Conservation (phyloP, 1,140 invertebrate genomes). For the Acromyrmex heyeri region DNA sequence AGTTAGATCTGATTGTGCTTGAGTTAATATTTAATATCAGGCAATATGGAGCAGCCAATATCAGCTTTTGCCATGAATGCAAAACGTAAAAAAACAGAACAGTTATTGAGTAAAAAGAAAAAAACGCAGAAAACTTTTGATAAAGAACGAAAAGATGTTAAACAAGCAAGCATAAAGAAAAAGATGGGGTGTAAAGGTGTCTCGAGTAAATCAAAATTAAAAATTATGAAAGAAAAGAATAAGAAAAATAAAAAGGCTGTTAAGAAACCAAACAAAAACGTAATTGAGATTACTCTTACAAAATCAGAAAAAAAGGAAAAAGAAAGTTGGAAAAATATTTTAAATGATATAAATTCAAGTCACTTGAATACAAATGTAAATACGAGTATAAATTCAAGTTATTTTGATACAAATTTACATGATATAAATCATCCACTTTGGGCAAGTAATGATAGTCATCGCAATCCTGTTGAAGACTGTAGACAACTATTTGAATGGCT, state of each 20-base stretch:
- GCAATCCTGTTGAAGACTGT: slow-evolving; percentile 87
- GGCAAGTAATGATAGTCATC: slow-evolving; percentile 82
- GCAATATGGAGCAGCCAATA: slow-evolving; percentile 20
- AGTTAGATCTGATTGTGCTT: neutral
- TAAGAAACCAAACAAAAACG: neutral
- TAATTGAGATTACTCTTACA: neutral
- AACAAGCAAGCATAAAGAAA: neutral
- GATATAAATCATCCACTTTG: too few relatives aligned
- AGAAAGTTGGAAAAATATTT: neutral
- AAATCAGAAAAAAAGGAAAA: neutral
- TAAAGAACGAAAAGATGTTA: neutral
- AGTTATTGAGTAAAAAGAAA: slow-evolving; percentile 44
- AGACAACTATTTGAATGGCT: slow-evolving; percentile 90
- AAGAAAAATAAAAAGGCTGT: neutral
- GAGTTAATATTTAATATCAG: slow-evolving; percentile 49
- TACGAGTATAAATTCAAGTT: neutral
- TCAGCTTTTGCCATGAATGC: slow-evolving; percentile 72
- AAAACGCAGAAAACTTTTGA: neutral
- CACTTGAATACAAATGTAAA: neutral
- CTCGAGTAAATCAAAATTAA: neutral
- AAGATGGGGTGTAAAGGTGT: neutral
- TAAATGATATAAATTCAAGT: neutral
- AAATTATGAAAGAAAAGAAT: neutral
- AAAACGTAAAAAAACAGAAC: slow-evolving; percentile 64
- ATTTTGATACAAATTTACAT: neutral